Evolutionary conservation across 2,888 invertebrate species (phyloP).

Genomic region (Alloscopus bannaensis): DNA sequence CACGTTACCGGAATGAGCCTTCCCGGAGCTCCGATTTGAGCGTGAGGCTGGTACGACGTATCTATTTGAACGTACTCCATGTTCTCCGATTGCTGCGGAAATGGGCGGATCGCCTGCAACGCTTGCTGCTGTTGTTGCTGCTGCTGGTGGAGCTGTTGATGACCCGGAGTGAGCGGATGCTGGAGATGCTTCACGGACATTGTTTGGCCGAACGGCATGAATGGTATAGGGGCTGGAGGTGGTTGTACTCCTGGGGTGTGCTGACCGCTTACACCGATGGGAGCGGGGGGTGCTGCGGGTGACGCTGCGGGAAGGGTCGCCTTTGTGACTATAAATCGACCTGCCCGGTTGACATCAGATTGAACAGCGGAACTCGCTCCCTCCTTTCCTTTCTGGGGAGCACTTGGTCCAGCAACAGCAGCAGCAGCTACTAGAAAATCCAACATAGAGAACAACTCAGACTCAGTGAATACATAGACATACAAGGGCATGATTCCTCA

Average conservation of each 20-base stretch:
- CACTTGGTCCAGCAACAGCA: constrained; percentile 48
- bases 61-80: constrained; percentile 73
- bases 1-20: constrained; percentile 42
- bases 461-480: not conserved
- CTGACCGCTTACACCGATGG: constrained; percentile 16
- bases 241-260: constrained; percentile 26
- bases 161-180: constrained; percentile 8
- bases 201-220: constrained; percentile 40
- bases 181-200: constrained; percentile 28
- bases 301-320: constrained; percentile 76
- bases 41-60: constrained; percentile 66
- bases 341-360: constrained; percentile 65
- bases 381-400: constrained; percentile 57
- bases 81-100: constrained; percentile 54
- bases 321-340: constrained; percentile 68
- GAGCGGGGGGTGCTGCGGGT: constrained; percentile 73
- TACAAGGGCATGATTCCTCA: too few species aligned
- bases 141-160: constrained; percentile 36
- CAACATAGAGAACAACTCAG: constrained; percentile 21
- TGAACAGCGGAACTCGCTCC: constrained; percentile 50
- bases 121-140: constrained; percentile 35
- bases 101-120: constrained; percentile 13
- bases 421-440: constrained; percentile 23
- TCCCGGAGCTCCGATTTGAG: not conserved
- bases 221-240: constrained; percentile 65